phyloP scores from a whole-genome alignment of 30 jellyfish, hydroid and myxozoan genomes.

The Pseudorhiza aurosa region DNA sequence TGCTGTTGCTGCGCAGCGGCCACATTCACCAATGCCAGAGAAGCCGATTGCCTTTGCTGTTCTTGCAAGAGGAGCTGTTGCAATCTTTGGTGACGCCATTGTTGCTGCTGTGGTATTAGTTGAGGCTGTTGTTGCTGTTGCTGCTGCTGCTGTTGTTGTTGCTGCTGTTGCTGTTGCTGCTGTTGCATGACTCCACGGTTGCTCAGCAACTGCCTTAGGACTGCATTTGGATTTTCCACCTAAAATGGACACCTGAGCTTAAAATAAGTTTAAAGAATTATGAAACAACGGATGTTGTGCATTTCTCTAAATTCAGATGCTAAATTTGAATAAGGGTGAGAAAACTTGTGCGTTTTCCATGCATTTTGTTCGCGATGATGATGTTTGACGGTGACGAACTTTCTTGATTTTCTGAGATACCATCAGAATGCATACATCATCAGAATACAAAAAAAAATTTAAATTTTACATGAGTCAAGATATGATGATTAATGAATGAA shows the following conservation, averaged over 20 bases:
- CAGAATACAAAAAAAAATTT: no score
- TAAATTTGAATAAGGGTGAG: no score
- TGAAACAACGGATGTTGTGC: no score
- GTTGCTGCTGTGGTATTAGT: conserved; percentile 8
- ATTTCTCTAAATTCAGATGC: no score
- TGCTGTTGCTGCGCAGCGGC: conserved; percentile 69
- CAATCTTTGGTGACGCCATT: conserved; percentile 24
- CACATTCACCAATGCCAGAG: conserved; percentile 38
- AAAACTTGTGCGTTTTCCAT: no score
- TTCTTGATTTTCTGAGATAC: no score
- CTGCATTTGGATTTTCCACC: conserved; percentile 18
- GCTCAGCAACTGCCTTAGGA: conserved; percentile 26
- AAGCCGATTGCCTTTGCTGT: conserved; percentile 48
- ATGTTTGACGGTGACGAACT: no score
- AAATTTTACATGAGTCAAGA: no score
- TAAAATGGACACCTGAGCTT: background rate
- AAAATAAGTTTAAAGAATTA: no score
- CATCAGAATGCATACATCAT: no score
- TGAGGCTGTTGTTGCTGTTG: conserved; percentile 8
- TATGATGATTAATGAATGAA: no score
- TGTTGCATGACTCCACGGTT: conserved; percentile 25
- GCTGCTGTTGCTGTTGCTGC: conserved; percentile 39
- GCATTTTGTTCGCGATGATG: no score
- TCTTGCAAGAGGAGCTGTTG: conserved; percentile 28
- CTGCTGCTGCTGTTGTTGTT: conserved; percentile 21